A percentile compares a stretch with the other conserved stretches of the same genome.
Evolutionary conservation across 2,113 vertebrate genomes (phyloP).

Genomic region (cat (Felis catus)): DNA sequence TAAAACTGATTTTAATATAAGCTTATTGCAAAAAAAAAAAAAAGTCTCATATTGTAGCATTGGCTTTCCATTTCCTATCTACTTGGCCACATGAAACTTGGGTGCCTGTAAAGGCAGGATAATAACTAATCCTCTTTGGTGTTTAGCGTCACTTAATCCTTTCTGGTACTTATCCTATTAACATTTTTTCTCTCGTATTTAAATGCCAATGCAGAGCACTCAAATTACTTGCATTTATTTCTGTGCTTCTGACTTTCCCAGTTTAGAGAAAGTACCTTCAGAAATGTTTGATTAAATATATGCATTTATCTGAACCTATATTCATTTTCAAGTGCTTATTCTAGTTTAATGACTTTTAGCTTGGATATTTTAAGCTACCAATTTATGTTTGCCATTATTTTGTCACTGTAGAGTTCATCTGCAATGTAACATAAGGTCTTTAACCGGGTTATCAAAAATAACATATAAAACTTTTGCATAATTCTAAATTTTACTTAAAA

Average conservation of each 20-base stretch:
- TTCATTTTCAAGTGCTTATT: constrained; percentile 60
- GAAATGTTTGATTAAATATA: constrained; percentile 64
- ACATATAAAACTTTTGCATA: constrained; percentile 16
- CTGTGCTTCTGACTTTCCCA: constrained; percentile 45
- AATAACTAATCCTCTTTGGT: constrained; percentile 80
- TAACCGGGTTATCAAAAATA: not conserved
- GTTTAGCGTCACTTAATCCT: constrained; percentile 75
- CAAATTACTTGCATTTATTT: constrained; percentile 72
- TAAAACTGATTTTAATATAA: constrained; percentile 74
- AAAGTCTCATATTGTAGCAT: not conserved
- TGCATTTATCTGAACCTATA: constrained; percentile 35
- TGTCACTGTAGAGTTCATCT: not conserved
- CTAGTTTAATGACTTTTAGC: constrained; percentile 42
- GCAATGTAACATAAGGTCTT: constrained; percentile 34
- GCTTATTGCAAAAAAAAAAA: constrained; percentile 19
- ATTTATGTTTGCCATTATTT: constrained; percentile 66
- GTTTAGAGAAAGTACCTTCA: constrained; percentile 34
- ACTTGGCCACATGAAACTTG: constrained; percentile 68
- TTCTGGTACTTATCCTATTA: constrained; percentile 77
- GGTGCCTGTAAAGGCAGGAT: constrained; percentile 73
- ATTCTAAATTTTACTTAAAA: constrained; percentile 33
- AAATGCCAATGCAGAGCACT: constrained; percentile 68
- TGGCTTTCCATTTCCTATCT: constrained; percentile 60
- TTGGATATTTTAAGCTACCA: constrained; percentile 61
- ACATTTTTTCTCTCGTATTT: constrained; percentile 72